Evolutionary conservation across 2,113 vertebrate species (phyloP), one percentile per base, ranked within the genome.

Genomic region (Leptobrachium leishanense): DNA sequence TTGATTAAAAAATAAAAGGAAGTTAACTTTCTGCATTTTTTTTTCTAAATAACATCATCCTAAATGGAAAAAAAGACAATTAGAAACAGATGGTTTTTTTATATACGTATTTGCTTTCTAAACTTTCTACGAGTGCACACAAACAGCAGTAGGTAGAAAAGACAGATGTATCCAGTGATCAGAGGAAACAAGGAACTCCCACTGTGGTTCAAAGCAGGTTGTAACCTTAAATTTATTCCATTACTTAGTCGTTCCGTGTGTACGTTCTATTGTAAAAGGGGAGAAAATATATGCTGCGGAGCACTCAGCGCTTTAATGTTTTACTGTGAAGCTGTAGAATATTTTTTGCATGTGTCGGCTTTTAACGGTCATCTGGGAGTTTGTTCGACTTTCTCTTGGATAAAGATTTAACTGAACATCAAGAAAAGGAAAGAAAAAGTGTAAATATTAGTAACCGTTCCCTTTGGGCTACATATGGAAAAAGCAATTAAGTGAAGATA

Each of bases 101-200:
- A 31, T 31, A 31, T 31, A 12, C 13, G 3, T 59, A 13, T 59
- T 59, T 59, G 6, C 55, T 59, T 12, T 59, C 55, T 4, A 12
- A 1, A 13, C 13, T 4, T 12, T 4, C 55, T 3, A 15, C 13
- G 13, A 59, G 55, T 59, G 55, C 55, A 59, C 55, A 59, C 55
- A 12, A 59, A 59, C 13, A 59, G 55, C 13, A 59, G 13, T 8
- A 59, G 55, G 13, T 41, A 77, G 5, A 69, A 39, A 50, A 69
- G 66, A 46, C 75, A 59, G 74, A 76, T 77, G 65, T 53, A 43
- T 41, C 20, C 66, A 77, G 31, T 57, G 54, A 77, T 70, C 66
- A 77, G 75, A 77, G 75, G 50, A 76, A 77, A 67, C 41, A n/a
- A 68, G 50, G 65, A n/a, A 68, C 13, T 68, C 54, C 75, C 75